Conservation (phyloP, 1,140 invertebrate genomes). For the Drosophila fuyamai region DNA sequence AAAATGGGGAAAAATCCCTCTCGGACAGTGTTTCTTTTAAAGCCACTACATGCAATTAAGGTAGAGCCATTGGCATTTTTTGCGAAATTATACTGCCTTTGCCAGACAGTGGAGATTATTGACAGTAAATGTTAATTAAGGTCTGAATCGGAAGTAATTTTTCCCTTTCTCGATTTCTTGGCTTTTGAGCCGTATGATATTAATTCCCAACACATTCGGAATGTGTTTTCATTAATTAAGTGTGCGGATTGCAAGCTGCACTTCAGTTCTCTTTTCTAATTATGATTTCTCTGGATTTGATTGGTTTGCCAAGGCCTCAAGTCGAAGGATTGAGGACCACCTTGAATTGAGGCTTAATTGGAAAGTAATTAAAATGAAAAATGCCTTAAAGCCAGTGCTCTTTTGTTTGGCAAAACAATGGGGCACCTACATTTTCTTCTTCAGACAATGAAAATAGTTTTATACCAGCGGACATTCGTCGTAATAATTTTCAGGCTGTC, state of each 20-base stretch:
- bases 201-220: constrained; percentile 7
- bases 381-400: constrained; percentile 43
- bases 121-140: constrained; percentile 36
- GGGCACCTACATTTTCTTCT: background rate
- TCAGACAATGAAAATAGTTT: constrained; percentile 41
- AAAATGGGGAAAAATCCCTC: constrained; percentile 19
- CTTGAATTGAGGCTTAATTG: constrained; percentile 73
- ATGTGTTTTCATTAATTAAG: constrained; percentile 43
- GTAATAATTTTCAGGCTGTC: constrained; percentile 11
- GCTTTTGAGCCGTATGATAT: background rate
- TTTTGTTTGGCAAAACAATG: constrained; percentile 40
- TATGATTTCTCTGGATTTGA: constrained; percentile 22
- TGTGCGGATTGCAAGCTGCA: constrained; percentile 21
- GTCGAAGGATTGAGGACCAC: constrained; percentile 24
- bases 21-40: constrained; percentile 40
- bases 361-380: constrained; percentile 77
- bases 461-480: background rate
- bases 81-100: constrained; percentile 6
- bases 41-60: constrained; percentile 41
- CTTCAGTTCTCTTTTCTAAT: constrained; percentile 20
- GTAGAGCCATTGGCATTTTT: constrained; percentile 23
- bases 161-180: background rate
- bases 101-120: constrained; percentile 27
- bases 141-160: constrained; percentile 25
- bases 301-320: constrained; percentile 13